A percentile compares a stretch with the other conserved stretches of the same genome.
Conservation (phyloP, 2,888 invertebrate genomes). For the Augiades crinisus region DNA sequence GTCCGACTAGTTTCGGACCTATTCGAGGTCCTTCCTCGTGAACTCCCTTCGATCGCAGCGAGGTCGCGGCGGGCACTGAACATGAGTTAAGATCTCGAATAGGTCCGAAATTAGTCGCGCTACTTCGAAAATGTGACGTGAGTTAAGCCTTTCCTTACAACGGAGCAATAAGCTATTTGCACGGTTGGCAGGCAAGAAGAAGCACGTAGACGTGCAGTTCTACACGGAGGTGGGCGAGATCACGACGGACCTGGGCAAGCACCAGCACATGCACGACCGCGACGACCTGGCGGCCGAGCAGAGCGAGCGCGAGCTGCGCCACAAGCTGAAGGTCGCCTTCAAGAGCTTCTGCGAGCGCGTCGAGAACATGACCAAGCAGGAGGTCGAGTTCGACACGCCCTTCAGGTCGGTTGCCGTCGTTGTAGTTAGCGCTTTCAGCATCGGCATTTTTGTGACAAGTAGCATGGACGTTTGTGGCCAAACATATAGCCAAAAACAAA, state of each 20-base stretch:
- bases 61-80: too few species aligned
- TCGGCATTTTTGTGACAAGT: background rate
- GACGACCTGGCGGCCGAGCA: constrained; percentile 99
- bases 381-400: constrained; percentile 99
- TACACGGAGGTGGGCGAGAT: constrained; percentile 99
- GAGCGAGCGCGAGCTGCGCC: constrained; percentile 97
- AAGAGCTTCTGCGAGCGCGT: constrained; percentile 99
- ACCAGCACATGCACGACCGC: constrained; percentile 99
- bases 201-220: constrained; percentile 99
- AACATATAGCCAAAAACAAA: too few species aligned
- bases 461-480: too few species aligned
- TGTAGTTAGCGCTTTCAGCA: too few species aligned
- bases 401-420: constrained; percentile 84
- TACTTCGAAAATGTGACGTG: too few species aligned
- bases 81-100: too few species aligned
- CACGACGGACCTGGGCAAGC: constrained; percentile 99
- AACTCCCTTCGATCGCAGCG: too few species aligned
- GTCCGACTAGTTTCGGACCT: too few species aligned
- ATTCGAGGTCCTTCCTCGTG: too few species aligned
- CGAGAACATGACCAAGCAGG: constrained; percentile 96
- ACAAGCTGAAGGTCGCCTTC: constrained; percentile 98
- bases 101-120: too few species aligned
- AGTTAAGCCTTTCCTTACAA: too few species aligned
- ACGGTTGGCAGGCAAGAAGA: constrained; percentile 92
- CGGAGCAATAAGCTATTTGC: too few species aligned